A percentile compares a stretch with the other conserved stretches of the same genome.
These are phyloP conservation scores for Melieria omissa DNA, from an alignment of 2,888 invertebrate species.

Conservation along the genomic window DNA sequence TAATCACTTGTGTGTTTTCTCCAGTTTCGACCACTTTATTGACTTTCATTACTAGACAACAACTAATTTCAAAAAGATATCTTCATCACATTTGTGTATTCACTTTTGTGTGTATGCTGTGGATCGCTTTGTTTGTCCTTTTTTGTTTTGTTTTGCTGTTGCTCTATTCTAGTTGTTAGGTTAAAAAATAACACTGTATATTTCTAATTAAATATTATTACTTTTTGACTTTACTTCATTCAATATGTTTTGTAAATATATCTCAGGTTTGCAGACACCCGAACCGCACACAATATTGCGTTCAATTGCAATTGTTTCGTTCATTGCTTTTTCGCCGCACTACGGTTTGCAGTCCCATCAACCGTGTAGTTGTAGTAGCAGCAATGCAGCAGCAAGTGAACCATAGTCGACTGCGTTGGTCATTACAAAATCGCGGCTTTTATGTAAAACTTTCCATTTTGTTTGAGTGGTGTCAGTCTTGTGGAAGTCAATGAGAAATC, in stretches of 20 bases:
- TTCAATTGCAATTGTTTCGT: too few species aligned
- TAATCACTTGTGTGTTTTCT: background rate
- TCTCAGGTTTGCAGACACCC: slow-evolving; percentile 1
- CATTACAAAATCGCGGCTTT: slow-evolving; percentile 24
- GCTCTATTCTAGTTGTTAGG: too few species aligned
- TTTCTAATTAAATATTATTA: slow-evolving; percentile 33
- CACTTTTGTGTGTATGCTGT: slow-evolving; percentile 4
- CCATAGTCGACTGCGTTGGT: too few species aligned
- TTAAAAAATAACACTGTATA: slow-evolving; percentile 40
- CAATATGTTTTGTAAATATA: slow-evolving; percentile 6
- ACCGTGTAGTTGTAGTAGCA: too few species aligned
- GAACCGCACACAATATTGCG: too few species aligned
- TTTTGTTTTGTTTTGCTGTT: slow-evolving; percentile 1
- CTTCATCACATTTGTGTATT: slow-evolving; percentile 46
- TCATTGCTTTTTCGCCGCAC: too few species aligned
- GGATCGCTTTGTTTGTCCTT: background rate
- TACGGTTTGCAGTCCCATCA: too few species aligned
- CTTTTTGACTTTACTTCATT: slow-evolving; percentile 14
- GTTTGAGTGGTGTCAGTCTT: too few species aligned
- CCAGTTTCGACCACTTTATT: background rate
- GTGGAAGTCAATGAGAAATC: too few species aligned
- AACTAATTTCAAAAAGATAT: slow-evolving; percentile 40
- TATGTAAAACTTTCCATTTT: too few species aligned
- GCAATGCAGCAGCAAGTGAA: too few species aligned
- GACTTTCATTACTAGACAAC: slow-evolving; percentile 21